Base-by-base conservation (phyloP, 2,113 vertebrate genomes). In the Trochalopteron elliotii region DNA sequence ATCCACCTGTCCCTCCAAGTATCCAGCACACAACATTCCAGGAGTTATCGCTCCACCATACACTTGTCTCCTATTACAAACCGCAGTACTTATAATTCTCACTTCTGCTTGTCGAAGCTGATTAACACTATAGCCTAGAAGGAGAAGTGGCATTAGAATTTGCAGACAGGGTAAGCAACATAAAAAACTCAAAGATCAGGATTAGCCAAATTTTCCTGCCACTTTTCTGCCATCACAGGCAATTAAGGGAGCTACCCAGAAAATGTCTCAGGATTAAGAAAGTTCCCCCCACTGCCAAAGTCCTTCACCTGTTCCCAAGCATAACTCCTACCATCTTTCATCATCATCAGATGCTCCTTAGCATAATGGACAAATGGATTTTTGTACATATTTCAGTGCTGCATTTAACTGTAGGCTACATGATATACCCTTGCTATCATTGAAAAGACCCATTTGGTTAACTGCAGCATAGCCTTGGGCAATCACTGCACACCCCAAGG, bases 21-120 rank as follows among this genome's bases (percentile, higher is more conserved):
- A 95, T 60, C 99, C 99, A 75, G 99, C 99, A 90, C 99, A 99
- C 84, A 98, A 67, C 99, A 99, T 99, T 67, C 99, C 98, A 47
- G 97, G 95, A 9, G 98, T 98, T 96, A 99, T 93, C 0, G 94
- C 97, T 21, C 96, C 98, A 4, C 9, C 42, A 0, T 98, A 98
- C 16, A 98, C 96, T 94, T 96, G 35, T 37, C 79, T 93, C 74
- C 95, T 97, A 18, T 99, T 97, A 93, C 99, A 99, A 53, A 98
- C 90, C 0, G 94, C 94, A 74, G 99, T 98, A 52, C 98, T 98
- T 96, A 99, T 99, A 90, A 99, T 97, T 97, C 98, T 98, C 75
- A 99, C 97, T 81, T 96, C 97, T 1, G 99, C 99, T 97, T 99
- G 99, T 95, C 98, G 99, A 80, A 99, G 98, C 15, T 98, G 40